These are phyloP conservation scores for Cyanoramphus novaezelandiae DNA, from an alignment of 2,113 vertebrate species.

Conservation along the genomic window DNA sequence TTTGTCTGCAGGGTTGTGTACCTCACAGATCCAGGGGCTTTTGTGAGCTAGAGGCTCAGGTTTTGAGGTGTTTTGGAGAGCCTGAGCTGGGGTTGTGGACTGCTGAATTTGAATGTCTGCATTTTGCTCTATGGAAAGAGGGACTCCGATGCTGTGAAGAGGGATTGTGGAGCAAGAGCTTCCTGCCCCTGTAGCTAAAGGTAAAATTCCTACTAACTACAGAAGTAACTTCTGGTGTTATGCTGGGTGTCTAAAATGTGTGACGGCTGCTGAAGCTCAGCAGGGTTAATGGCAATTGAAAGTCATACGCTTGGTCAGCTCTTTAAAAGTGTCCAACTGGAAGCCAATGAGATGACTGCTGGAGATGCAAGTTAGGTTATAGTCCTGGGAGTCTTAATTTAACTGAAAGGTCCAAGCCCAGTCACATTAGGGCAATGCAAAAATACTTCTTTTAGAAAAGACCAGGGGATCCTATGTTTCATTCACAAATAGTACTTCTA, in stretches of 20 bases:
- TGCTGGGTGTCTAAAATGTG: neutral
- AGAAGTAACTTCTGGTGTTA: neutral
- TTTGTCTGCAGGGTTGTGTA: fast-evolving
- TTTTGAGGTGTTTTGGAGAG: neutral
- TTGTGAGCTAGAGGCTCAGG: neutral
- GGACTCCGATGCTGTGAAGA: neutral
- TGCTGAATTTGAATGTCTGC: neutral
- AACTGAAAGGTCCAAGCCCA: neutral
- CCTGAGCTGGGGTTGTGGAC: neutral
- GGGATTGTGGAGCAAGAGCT: neutral
- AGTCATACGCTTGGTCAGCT: neutral
- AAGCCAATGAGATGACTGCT: neutral
- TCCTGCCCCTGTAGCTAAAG: neutral
- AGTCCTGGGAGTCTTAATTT: neutral
- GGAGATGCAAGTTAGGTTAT: neutral
- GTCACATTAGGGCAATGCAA: neutral
- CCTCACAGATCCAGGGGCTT: fast-evolving
- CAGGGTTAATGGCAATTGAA: neutral
- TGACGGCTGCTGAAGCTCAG: neutral
- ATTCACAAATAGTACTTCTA: neutral
- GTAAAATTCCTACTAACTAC: fast-evolving
- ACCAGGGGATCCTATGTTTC: fast-evolving
- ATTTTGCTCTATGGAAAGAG: neutral
- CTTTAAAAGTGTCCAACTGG: neutral
- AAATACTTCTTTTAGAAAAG: fast-evolving